Evolutionary conservation across 2,113 vertebrate species (phyloP).

Genomic region (Trochalopteron elliotii): DNA sequence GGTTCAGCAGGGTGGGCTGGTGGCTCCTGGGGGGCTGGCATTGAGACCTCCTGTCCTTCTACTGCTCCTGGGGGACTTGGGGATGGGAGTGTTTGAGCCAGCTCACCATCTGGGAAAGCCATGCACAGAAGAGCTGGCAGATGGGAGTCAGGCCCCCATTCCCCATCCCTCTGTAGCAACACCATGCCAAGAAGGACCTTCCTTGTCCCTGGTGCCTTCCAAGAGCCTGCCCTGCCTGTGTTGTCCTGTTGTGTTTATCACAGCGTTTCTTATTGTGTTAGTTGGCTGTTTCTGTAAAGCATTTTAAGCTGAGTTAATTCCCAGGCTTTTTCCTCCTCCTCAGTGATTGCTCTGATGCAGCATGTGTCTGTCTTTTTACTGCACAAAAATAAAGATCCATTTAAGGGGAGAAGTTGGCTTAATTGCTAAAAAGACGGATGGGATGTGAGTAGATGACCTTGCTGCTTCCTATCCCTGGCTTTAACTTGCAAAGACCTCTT

Average conservation of each 20-base stretch:
- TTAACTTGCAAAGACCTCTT: background rate
- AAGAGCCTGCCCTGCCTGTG: background rate
- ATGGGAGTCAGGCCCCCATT: background rate
- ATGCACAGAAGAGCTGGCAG: background rate
- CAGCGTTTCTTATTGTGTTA: background rate
- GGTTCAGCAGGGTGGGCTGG: accelerated
- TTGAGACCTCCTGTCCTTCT: background rate
- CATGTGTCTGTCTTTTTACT: background rate
- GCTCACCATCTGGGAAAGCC: background rate
- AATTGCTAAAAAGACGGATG: conserved; percentile 10
- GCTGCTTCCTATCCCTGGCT: background rate
- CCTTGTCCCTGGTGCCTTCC: background rate
- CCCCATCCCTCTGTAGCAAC: background rate
- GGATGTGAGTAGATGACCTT: conserved; percentile 11
- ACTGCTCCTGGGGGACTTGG: background rate
- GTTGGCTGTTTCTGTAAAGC: background rate
- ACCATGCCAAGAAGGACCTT: background rate
- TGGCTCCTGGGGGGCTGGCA: background rate
- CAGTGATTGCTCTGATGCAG: background rate
- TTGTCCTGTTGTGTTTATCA: background rate
- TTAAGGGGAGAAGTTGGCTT: conserved; percentile 9
- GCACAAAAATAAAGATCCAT: background rate
- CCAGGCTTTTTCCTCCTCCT: background rate
- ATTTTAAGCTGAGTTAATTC: background rate
- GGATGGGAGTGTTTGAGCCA: background rate